A percentile compares a stretch with the other conserved stretches of the same genome.
phyloP scores from a whole-genome alignment of 92 coral and sea anemone species.

The Epizoanthus illoricatus region DNA sequence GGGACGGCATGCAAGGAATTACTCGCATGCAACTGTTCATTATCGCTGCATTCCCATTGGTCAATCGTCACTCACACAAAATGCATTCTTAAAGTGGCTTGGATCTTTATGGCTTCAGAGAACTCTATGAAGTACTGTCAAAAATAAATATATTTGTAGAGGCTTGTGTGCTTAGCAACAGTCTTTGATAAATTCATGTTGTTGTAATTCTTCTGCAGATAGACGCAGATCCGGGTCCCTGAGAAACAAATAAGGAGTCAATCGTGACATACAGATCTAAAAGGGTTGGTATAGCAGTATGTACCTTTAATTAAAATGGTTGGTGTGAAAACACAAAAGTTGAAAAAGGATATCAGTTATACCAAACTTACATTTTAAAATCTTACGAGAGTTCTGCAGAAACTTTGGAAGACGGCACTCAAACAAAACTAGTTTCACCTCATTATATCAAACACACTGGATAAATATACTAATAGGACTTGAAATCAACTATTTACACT shows the following conservation, averaged over 20 bases:
- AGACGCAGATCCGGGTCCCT: constrained; percentile 82
- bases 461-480: neutral
- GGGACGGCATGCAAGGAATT: neutral
- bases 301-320: too few species aligned
- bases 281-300: too few species aligned
- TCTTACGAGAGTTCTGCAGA: too few species aligned
- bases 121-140: neutral
- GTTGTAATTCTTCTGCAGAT: constrained; percentile 71
- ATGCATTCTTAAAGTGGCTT: neutral
- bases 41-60: too few species aligned
- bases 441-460: neutral
- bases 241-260: neutral
- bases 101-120: neutral
- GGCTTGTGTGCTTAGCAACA: constrained; percentile 3
- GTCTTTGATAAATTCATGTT: constrained; percentile 62
- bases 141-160: neutral
- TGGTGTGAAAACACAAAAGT: neutral
- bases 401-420: too few species aligned
- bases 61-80: too few species aligned
- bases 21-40: neutral
- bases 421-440: neutral
- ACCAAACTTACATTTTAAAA: too few species aligned
- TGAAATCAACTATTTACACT: neutral
- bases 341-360: too few species aligned
- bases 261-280: neutral